These are phyloP conservation scores for Actenoides lindsayi DNA, from an alignment of 2,113 vertebrate species.

Conservation along the genomic window DNA sequence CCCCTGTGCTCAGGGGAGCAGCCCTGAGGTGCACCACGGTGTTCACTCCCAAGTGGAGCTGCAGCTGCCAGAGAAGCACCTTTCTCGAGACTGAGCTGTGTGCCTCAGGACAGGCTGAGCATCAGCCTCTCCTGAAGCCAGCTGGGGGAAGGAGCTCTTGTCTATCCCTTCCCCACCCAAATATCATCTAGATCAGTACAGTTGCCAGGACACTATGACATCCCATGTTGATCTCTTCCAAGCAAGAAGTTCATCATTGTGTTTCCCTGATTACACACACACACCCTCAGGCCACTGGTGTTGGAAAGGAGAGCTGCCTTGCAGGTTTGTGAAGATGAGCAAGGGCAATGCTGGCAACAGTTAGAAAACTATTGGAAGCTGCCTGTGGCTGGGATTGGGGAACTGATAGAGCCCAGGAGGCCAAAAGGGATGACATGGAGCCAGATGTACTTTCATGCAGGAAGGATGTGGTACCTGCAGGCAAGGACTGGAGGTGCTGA, in stretches of 20 bases:
- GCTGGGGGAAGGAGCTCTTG: neutral
- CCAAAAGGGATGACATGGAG: neutral
- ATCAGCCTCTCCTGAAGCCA: neutral
- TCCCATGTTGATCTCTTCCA: neutral
- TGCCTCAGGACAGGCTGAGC: neutral
- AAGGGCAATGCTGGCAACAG: neutral
- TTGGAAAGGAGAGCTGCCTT: neutral
- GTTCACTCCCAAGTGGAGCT: neutral
- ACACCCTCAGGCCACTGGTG: neutral
- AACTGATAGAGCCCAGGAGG: neutral
- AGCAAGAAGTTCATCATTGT: neutral
- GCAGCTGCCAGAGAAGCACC: neutral
- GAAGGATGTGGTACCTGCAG: neutral
- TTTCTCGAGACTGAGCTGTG: neutral
- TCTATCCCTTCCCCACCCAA: neutral
- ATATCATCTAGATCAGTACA: neutral
- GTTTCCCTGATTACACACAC: neutral
- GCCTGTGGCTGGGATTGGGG: neutral
- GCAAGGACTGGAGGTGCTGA: neutral
- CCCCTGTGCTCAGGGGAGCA: neutral
- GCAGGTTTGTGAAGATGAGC: neutral
- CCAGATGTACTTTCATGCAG: neutral
- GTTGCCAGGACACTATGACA: neutral
- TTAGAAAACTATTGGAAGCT: neutral
- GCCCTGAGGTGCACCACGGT: neutral